phyloP scores from a whole-genome alignment of 2,113 vertebrate species.

The Nematolebias whitei region DNA sequence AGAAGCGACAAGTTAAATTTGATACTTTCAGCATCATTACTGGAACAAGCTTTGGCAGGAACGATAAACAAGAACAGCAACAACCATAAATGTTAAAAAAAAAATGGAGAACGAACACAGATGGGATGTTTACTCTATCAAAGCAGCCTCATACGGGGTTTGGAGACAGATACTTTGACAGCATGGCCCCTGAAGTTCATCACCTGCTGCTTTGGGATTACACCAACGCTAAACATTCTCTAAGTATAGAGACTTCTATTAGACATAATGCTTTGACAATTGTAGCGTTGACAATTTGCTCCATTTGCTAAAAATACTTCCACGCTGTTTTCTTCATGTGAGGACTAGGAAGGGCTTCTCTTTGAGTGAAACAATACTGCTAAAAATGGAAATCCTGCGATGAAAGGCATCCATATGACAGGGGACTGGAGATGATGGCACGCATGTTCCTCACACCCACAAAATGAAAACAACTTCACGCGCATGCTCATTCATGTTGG shows the following conservation, averaged over 20 bases:
- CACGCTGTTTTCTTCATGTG: no score
- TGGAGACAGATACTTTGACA: slow-evolving; percentile 37
- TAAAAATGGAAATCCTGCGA: slow-evolving; percentile 28
- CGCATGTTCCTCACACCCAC: slow-evolving; percentile 32
- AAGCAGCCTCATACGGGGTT: slow-evolving; percentile 5
- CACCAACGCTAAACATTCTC: slow-evolving; percentile 51
- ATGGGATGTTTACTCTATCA: slow-evolving; percentile 13
- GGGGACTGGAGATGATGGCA: slow-evolving; percentile 12
- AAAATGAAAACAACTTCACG: slow-evolving; percentile 5
- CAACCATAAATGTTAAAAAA: slow-evolving; percentile 2
- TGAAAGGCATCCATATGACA: slow-evolving; percentile 16
- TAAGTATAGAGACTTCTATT: slow-evolving; percentile 72
- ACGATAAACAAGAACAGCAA: slow-evolving; percentile 22
- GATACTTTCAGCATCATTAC: background rate
- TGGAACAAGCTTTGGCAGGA: background rate
- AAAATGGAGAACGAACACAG: slow-evolving; percentile 9
- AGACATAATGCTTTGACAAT: slow-evolving; percentile 52
- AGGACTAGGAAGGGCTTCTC: slow-evolving; percentile 23
- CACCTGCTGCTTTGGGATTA: slow-evolving; percentile 53
- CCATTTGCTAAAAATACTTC: slow-evolving; percentile 48
- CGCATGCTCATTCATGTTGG: slow-evolving; percentile 21
- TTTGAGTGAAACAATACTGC: slow-evolving; percentile 10
- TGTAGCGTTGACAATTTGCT: slow-evolving; percentile 58
- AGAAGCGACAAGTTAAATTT: slow-evolving; percentile 20
- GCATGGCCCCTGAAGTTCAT: slow-evolving; percentile 30